A percentile compares a stretch with the other conserved stretches of the same genome.
phyloP scores from a whole-genome alignment of 2,113 vertebrate species.

The Coryphaenoides rupestris region DNA sequence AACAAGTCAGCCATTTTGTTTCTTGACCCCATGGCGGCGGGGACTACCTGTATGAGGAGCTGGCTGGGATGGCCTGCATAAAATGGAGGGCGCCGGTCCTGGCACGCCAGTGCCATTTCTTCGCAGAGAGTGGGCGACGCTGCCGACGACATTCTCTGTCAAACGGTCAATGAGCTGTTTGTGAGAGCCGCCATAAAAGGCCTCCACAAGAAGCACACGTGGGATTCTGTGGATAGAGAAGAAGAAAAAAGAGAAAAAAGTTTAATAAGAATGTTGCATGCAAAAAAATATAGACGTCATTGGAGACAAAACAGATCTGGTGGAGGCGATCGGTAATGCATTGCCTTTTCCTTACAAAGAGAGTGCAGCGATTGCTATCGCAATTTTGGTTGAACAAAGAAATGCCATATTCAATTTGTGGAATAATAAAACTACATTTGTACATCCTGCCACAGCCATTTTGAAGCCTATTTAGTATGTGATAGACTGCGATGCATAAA shows the following conservation, averaged over 20 bases:
- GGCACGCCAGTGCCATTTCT: constrained; percentile 97
- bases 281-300: too few species aligned
- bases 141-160: constrained; percentile 70
- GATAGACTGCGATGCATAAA: not conserved
- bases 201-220: constrained; percentile 85
- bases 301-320: too few species aligned
- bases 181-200: constrained; percentile 95
- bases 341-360: too few species aligned
- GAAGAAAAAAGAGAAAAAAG: not conserved
- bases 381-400: not conserved
- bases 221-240: constrained; percentile 20
- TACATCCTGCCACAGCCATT: not conserved
- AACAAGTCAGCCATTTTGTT: too few species aligned
- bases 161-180: constrained; percentile 90
- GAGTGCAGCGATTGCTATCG: too few species aligned
- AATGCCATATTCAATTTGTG: constrained; percentile 8
- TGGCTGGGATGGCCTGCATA: constrained; percentile 82
- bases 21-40: not conserved
- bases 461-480: constrained; percentile 5
- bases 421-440: not conserved
- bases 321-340: too few species aligned
- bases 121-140: constrained; percentile 79
- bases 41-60: constrained; percentile 80
- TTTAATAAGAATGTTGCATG: not conserved
- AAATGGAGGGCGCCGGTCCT: constrained; percentile 86